Base-by-base conservation (phyloP, 2,888 invertebrate genomes). In the Drosophila suboccidentalis region DNA sequence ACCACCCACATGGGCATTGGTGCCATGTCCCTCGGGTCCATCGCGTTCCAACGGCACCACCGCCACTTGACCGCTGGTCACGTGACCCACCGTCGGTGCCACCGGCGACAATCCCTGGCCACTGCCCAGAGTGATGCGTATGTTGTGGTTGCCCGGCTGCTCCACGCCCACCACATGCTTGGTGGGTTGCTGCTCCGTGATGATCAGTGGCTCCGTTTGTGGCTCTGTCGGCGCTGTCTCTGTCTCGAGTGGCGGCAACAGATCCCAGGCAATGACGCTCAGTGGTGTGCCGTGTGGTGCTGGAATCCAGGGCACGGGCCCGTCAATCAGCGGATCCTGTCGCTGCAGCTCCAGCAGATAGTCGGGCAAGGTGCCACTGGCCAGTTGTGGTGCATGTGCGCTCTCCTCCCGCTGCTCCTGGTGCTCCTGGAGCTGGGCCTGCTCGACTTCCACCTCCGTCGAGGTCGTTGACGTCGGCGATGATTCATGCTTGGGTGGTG, bases 191-290 rank as follows among this genome's bases (percentile, higher is more conserved):
- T 84, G 83, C 3, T 77, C 69, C 5, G 90, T 85, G 15, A 83
- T 81, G 41, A 90, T 87, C 4, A 47, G 43, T 4, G 87, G 72
- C 13, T 90, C 90, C 9, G 53, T 6, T 1, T 39, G 43, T 6
- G 26, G 15, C 0, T 62, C 65, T 1, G 51, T 50, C 0, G 19
- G 22, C 22, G 22, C 22, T 22, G 22, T 22, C 22, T 22, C 38
- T 0, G 58, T 38, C 17, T 71, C 65, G 2, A 74, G 47, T 1
- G 87, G 92, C 1, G 92, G 92, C 73, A 92, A 19, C 34, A 92
- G 76, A 68, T 92, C 92, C 92, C 92, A 92, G 17, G 92, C 92
- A n/a, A 92, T 82, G 2, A 92, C 84, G 32, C 87, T 91, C 0
- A 91, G 71, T 0, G 83, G 78, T 0, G 75, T 70, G 1, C 70